Base-by-base conservation (phyloP, 2,888 invertebrate species). In the Tenthredo distinguenda region DNA sequence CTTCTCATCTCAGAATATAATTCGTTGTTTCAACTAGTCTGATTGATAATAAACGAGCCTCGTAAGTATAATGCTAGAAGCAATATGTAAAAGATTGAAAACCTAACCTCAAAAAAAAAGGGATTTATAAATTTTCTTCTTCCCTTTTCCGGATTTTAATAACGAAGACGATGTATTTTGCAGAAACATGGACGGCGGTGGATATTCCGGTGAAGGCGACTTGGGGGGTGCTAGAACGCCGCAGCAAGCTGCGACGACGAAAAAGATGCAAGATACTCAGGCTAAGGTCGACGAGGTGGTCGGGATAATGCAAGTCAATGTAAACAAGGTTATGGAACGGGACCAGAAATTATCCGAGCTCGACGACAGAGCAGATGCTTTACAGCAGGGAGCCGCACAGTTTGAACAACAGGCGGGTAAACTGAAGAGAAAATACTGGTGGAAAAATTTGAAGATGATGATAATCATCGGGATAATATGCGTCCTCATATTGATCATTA, bases 381-480 rank as follows among this genome's bases (percentile, higher is more conserved):
- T 98, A 85, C 98, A 98, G 92, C 97, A 98, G 93, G 98, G 98
- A 71, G 98, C 98, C 83, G 98, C 99, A 91, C 98, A 99, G 92
- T 99, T 99, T 93, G 99, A 99, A 94, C 98, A 99, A 91, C 98
- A 98, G 93, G 99, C 99, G 86, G 99, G 99, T 91, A 99, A 99
- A 95, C 95, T 99, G 93, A 99, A 99, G 95, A 96, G 98, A 93
- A 99, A 99, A 94, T 99, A 98, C 94, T 99, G 99, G 99, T 96
- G 98, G 96, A 98, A 99, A 94, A 99, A 99, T 94, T 95, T 99
- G 92, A 99, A 99, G 96, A 98, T 98, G 98, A 98, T 98, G 98
- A 97, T 98, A 91, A 97, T 98, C 91, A 96, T 98, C 95, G 98
- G 98, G 86, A 96, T 97, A 86, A 97, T 98, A 93, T 97, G 96